A percentile compares a stretch with the other conserved stretches of the same genome.
phyloP scores from a whole-genome alignment of 30 jellyfish, hydroid and myxozoan species.

The Turritopsis rubra region DNA sequence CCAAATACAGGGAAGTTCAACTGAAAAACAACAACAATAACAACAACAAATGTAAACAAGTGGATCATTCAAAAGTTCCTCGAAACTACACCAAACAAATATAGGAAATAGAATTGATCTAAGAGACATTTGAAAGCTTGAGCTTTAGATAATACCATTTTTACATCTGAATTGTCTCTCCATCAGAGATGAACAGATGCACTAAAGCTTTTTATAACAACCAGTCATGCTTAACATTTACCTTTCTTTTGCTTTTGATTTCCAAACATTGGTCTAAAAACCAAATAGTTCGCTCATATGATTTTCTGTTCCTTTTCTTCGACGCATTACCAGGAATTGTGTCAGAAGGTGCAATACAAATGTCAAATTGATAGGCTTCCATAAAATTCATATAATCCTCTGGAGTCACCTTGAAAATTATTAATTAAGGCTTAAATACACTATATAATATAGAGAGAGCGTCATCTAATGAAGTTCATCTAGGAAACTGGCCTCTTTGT shows the following conservation, averaged over 20 bases:
- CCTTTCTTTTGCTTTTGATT: slow-evolving; percentile 37
- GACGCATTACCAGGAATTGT: slow-evolving; percentile 41
- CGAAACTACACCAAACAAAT: not conserved
- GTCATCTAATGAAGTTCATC: too few relatives aligned
- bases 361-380: slow-evolving; percentile 32
- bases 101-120: too few relatives aligned
- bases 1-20: slow-evolving; percentile 49
- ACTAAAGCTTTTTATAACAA: too few relatives aligned
- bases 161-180: too few relatives aligned
- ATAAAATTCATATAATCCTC: slow-evolving; percentile 60
- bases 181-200: too few relatives aligned
- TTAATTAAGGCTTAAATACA: too few relatives aligned
- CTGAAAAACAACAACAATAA: not conserved
- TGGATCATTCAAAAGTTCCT: not conserved
- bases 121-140: too few relatives aligned
- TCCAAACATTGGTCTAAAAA: slow-evolving; percentile 65
- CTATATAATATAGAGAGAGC: too few relatives aligned
- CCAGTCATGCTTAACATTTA: not conserved
- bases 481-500: too few relatives aligned
- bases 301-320: slow-evolving; percentile 57
- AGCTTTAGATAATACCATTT: too few relatives aligned
- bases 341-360: slow-evolving; percentile 65
- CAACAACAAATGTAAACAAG: too few relatives aligned
- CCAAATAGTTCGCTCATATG: slow-evolving; percentile 70
- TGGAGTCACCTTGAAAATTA: slow-evolving; percentile 56